Percentiles rank a stretch among this genome's conserved stretches.
Conservation (phyloP, 2,797 vertebrate genomes). For the Mastacembelus armatus region DNA sequence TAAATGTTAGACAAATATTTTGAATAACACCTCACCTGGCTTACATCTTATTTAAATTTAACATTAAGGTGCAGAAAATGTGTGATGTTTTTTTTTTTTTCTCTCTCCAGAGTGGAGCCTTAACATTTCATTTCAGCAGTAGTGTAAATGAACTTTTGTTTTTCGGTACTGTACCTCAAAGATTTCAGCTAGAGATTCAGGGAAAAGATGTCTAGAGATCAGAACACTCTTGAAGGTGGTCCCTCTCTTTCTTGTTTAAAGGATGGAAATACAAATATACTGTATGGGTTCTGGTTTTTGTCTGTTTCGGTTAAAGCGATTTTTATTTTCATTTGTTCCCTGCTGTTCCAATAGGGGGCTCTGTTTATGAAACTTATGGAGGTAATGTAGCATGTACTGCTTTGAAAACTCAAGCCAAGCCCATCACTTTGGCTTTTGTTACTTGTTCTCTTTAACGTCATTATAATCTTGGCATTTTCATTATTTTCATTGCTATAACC, state of each 20-base stretch:
- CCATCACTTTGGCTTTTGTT: constrained; percentile 56
- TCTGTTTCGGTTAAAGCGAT: constrained; percentile 74
- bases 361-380: constrained; percentile 80
- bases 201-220: constrained; percentile 71
- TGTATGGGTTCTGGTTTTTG: constrained; percentile 64
- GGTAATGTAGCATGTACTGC: constrained; percentile 83
- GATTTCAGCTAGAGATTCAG: constrained; percentile 76
- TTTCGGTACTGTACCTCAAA: constrained; percentile 73
- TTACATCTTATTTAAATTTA: constrained; percentile 58
- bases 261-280: constrained; percentile 53
- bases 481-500: constrained; percentile 79
- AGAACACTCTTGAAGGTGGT: constrained; percentile 65
- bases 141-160: constrained; percentile 47
- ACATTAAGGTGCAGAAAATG: constrained; percentile 38
- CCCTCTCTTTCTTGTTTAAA: constrained; percentile 72
- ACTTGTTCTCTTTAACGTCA: constrained; percentile 75
- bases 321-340: constrained; percentile 81
- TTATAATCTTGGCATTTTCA: constrained; percentile 70
- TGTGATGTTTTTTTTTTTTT: constrained; percentile 41
- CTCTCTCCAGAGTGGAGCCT: constrained; percentile 73
- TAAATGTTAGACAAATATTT: constrained; percentile 76
- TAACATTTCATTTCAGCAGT: constrained; percentile 77
- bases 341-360: constrained; percentile 67
- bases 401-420: constrained; percentile 80
- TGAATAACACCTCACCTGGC: constrained; percentile 76